Evolutionary conservation across 2,113 vertebrate species (phyloP), one percentile per base, ranked within the genome.

Genomic region (Greenwoodochromis staneri): DNA sequence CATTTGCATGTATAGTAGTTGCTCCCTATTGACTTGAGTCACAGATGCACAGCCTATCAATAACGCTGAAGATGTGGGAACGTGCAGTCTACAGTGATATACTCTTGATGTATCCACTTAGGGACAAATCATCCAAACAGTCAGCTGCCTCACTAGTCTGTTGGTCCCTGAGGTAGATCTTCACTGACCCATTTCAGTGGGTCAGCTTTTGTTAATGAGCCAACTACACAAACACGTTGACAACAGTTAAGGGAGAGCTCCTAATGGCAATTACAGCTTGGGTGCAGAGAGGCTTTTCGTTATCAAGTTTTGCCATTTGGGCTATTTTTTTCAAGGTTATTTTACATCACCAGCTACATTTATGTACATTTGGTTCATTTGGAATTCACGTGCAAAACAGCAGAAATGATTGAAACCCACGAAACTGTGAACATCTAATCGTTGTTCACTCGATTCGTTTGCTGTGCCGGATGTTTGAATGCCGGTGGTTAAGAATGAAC

Each of bases 151-250:
- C 86, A 83, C 86, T 93, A 88, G 92, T 85, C 91, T n/a, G 63
- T 78, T 59, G 82, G 85, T 95, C 95, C 91, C 91, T 24, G 85
- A 89, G 92, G 93, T 92, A 84, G 80, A 86, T 89, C 76, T 76
- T 90, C 88, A 81, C 76, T 92, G 94, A 95, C 90, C 94, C 91
- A 88, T 63, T 91, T 89, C 51, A 69, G 3, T 16, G 88, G 94
- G 95, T 94, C 93, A 91, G 85, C 85, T 85, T 95, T 93, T 91
- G 92, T 90, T 95, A 95, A 96, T 95, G 95, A 96, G 93, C 85
- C 91, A 84, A 82, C 71, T 24, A 47, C 55, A 73, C 85, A 90
- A 93, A 93, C 82, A 88, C 61, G 51, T 85, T 80, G 89, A 85
- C 85, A 82, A 82, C 76, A 78, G 82, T 89, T 80, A 88, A 87